A percentile compares a stretch with the other conserved stretches of the same genome.
These are phyloP conservation scores for Clarias magur DNA, from an alignment of 2,113 vertebrate species.

Conservation along the genomic window DNA sequence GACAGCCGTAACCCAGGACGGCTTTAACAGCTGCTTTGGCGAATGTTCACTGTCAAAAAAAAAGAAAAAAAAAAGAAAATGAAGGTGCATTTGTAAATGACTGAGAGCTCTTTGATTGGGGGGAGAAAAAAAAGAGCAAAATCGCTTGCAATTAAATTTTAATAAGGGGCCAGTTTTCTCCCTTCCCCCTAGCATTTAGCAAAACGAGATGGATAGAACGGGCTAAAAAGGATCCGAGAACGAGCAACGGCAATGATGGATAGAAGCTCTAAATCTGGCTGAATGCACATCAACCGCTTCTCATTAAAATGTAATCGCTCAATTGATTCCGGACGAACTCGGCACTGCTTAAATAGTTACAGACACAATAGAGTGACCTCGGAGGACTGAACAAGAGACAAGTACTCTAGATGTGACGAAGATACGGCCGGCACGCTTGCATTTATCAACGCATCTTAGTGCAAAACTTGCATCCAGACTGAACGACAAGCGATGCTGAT, in stretches of 20 bases:
- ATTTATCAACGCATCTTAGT: neutral
- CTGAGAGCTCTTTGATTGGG: constrained; percentile 49
- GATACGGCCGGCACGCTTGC: neutral
- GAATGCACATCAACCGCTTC: constrained; percentile 64
- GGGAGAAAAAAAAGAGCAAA: constrained; percentile 58
- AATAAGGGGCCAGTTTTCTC: constrained; percentile 73
- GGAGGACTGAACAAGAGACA: constrained; percentile 14
- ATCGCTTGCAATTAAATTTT: constrained; percentile 77
- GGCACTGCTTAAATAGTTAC: constrained; percentile 57
- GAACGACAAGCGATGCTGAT: neutral
- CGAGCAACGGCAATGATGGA: constrained; percentile 64
- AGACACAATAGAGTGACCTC: constrained; percentile 58
- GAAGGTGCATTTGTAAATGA: constrained; percentile 61
- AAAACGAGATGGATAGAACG: constrained; percentile 58
- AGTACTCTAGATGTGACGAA: neutral
- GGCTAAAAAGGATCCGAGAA: constrained; percentile 52
- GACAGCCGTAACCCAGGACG: neutral
- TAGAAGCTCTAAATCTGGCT: constrained; percentile 67
- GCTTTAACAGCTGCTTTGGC: neutral
- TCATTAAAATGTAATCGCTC: constrained; percentile 75
- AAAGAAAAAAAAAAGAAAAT: neutral
- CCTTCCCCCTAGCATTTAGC: constrained; percentile 63
- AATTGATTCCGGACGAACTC: constrained; percentile 65
- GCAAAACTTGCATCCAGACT: neutral
- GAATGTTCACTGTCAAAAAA: constrained; percentile 30